These are phyloP conservation scores for Spea bombifrons DNA, from an alignment of 2,113 vertebrate genomes.

Conservation along the genomic window DNA sequence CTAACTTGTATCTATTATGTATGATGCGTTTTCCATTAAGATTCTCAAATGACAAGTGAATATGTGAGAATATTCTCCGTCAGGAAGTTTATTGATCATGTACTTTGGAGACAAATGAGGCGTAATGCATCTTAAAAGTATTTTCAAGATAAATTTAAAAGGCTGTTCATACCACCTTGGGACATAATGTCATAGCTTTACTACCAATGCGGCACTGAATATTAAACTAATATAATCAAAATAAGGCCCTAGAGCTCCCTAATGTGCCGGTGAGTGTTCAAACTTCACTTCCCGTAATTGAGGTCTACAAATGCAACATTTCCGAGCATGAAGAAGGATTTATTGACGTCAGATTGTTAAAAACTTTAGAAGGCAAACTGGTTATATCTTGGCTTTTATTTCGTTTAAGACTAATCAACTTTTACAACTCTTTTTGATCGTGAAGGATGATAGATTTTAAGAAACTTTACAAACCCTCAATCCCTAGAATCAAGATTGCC, in stretches of 20 bases:
- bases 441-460: too few species aligned
- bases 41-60: slow-evolving; percentile 6
- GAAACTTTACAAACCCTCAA: too few species aligned
- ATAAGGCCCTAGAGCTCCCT: neutral
- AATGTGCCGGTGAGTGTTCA: neutral
- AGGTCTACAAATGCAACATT: neutral
- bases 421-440: too few species aligned
- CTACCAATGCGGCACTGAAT: neutral
- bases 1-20: slow-evolving; percentile 32
- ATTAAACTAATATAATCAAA: slow-evolving; percentile 19
- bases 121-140: slow-evolving; percentile 18
- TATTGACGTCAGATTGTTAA: neutral
- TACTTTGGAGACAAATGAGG: slow-evolving; percentile 13
- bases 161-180: neutral
- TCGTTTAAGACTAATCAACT: neutral
- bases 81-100: slow-evolving; percentile 35
- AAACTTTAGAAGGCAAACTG: neutral
- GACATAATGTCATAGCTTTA: neutral
- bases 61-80: neutral
- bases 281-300: neutral
- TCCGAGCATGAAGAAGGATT: neutral
- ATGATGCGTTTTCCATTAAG: slow-evolving; percentile 35
- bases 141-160: slow-evolving; percentile 16
- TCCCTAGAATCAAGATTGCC: too few species aligned
- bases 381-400: neutral